A percentile compares a stretch with the other conserved stretches of the same genome.
Evolutionary conservation across 2,113 vertebrate species (phyloP).

Genomic region (Oostethus manadensis): DNA sequence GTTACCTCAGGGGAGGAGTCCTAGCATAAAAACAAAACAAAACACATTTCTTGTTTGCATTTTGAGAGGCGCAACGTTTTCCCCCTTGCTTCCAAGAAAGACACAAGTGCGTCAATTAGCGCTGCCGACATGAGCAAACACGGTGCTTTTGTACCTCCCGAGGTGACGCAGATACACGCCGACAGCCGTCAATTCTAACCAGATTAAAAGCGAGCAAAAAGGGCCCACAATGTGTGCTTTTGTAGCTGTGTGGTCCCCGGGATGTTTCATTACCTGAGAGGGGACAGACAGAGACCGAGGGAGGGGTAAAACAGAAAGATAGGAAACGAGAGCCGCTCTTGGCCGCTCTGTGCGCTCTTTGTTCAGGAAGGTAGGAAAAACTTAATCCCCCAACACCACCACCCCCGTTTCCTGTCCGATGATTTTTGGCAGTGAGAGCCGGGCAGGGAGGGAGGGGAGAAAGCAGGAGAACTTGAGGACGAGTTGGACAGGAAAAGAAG

Average conservation of each 20-base stretch:
- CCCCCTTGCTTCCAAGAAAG: background rate
- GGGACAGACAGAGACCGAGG: slow-evolving; percentile 26
- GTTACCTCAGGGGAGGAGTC: slow-evolving; percentile 40
- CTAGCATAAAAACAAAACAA: no score
- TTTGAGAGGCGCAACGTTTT: no score
- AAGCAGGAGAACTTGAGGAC: slow-evolving; percentile 39
- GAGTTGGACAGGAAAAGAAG: slow-evolving; percentile 31
- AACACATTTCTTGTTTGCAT: no score
- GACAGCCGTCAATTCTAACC: slow-evolving; percentile 52
- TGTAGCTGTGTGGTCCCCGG: slow-evolving; percentile 51
- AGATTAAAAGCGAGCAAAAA: slow-evolving; percentile 53
- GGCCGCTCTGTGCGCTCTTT: slow-evolving; percentile 86
- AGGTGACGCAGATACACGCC: slow-evolving; percentile 35
- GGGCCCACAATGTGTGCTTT: slow-evolving; percentile 25
- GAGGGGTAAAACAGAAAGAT: slow-evolving; percentile 14
- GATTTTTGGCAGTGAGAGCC: slow-evolving; percentile 80
- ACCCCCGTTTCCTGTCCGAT: slow-evolving; percentile 89
- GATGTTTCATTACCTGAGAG: slow-evolving; percentile 57
- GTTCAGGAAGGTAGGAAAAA: slow-evolving; percentile 96
- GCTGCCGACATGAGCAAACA: slow-evolving; percentile 4
- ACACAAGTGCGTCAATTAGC: slow-evolving; percentile 10
- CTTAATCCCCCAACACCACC: slow-evolving; percentile 76
- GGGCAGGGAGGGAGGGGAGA: slow-evolving; percentile 40
- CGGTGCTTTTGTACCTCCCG: background rate
- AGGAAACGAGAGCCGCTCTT: slow-evolving; percentile 56